phyloP scores from a whole-genome alignment of 2,113 vertebrate genomes.

The Pluvialis apricaria region DNA sequence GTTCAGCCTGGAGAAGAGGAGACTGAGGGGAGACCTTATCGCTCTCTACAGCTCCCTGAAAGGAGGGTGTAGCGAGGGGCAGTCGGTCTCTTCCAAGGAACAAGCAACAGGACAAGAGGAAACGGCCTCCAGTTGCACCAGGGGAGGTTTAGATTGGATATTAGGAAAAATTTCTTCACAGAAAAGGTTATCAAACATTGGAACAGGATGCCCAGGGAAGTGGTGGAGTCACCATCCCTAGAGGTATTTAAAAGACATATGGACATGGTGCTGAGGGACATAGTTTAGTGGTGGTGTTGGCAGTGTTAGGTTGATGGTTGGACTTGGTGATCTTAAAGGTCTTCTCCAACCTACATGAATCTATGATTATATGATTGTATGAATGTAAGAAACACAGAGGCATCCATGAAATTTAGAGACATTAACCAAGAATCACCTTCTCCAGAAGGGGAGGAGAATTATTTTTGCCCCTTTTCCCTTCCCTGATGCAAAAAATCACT shows the following conservation, averaged over 20 bases:
- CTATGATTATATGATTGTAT: background rate
- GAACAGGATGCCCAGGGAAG: background rate
- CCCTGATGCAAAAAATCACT: background rate
- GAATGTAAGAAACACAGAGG: background rate
- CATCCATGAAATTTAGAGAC: background rate
- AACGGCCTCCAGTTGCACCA: no score
- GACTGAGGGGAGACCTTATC: no score
- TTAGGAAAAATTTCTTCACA: background rate
- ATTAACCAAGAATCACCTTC: background rate
- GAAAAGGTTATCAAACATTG: background rate
- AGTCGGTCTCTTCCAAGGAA: no score
- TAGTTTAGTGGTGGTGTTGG: background rate
- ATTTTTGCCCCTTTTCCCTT: background rate
- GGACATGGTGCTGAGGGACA: background rate
- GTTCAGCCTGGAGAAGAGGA: no score
- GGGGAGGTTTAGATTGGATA: no score
- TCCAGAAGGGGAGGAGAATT: background rate
- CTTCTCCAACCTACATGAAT: background rate
- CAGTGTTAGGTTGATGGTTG: background rate
- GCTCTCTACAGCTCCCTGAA: no score
- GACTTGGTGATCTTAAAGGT: background rate
- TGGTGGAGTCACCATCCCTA: background rate
- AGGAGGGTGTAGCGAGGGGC: no score
- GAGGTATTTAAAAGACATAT: background rate
- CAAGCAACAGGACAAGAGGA: no score